Percentiles rank a stretch among this genome's conserved stretches.
These are phyloP conservation scores for Rhinolophus ferrumequinum DNA, from an alignment of 2,113 vertebrate species.

Conservation along the genomic window DNA sequence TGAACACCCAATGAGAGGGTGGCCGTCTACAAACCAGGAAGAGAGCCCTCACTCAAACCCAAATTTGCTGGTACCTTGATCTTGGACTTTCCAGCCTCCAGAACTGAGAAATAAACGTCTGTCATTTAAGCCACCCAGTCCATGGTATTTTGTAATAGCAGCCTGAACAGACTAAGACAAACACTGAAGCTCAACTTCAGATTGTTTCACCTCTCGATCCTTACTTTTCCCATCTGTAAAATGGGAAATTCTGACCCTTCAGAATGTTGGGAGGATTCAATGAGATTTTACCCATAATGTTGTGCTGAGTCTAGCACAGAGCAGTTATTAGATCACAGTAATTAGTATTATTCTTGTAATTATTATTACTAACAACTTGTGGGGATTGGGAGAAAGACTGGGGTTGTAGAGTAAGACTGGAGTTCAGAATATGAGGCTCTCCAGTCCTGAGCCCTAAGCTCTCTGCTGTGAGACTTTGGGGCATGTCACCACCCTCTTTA, in stretches of 20 bases:
- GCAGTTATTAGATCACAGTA: not conserved
- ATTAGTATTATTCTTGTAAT: not conserved
- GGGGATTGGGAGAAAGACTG: not conserved
- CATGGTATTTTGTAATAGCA: not conserved
- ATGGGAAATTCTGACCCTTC: not conserved
- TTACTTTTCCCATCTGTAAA: not conserved
- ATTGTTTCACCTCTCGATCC: not conserved
- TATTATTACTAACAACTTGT: not conserved
- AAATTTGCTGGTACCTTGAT: not conserved
- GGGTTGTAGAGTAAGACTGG: too few species aligned
- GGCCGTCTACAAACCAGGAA: not conserved
- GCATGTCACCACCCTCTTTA: not conserved
- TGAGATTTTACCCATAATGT: not conserved
- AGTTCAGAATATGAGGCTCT: not conserved
- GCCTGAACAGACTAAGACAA: rapidly evolving
- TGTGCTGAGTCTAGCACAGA: not conserved
- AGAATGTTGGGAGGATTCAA: not conserved
- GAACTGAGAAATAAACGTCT: not conserved
- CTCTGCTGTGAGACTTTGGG: not conserved
- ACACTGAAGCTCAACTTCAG: not conserved
- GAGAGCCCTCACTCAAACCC: not conserved
- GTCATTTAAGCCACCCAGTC: not conserved
- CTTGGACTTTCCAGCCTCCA: not conserved
- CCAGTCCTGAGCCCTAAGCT: not conserved
- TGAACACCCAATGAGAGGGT: not conserved